A percentile compares a stretch with the other conserved stretches of the same genome.
Conservation (phyloP, 2,113 vertebrate genomes). For the Oncorhynchus gorbuscha region DNA sequence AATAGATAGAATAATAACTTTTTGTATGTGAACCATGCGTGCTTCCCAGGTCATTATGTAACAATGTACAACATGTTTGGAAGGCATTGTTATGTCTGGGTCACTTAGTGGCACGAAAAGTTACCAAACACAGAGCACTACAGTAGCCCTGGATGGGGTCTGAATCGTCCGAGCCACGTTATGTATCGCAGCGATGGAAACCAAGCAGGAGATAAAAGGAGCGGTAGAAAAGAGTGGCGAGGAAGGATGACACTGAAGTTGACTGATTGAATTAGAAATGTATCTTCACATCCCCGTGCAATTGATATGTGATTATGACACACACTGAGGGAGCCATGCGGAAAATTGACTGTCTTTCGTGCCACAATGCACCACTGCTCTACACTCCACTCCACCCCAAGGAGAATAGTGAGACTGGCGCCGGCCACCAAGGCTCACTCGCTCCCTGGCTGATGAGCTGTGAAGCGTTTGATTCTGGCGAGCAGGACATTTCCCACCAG, state of each 20-base stretch:
- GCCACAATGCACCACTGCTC: neutral
- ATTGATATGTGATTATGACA: constrained; percentile 62
- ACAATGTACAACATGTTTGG: neutral
- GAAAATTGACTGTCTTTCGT: neutral
- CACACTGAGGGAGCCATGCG: neutral
- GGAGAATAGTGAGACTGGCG: too few species aligned
- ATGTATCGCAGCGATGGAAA: constrained; percentile 26
- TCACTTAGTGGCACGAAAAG: neutral
- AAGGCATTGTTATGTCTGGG: neutral
- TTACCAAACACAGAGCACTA: constrained; percentile 13
- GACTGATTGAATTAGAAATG: constrained; percentile 69
- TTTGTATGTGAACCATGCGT: neutral
- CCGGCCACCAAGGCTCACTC: neutral
- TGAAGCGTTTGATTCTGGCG: neutral
- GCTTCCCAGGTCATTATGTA: neutral
- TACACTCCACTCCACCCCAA: neutral
- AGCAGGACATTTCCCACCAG: neutral
- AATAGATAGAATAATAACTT: neutral
- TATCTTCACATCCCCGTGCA: constrained; percentile 63
- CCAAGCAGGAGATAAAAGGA: constrained; percentile 22
- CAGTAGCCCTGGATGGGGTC: neutral
- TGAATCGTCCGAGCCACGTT: constrained; percentile 14
- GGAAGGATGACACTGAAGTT: constrained; percentile 50
- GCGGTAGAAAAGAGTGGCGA: constrained; percentile 12
- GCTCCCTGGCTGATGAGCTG: neutral